These are phyloP conservation scores for Lamellibrachia luymesi DNA, from an alignment of 1,140 invertebrate genomes.

Conservation along the genomic window DNA sequence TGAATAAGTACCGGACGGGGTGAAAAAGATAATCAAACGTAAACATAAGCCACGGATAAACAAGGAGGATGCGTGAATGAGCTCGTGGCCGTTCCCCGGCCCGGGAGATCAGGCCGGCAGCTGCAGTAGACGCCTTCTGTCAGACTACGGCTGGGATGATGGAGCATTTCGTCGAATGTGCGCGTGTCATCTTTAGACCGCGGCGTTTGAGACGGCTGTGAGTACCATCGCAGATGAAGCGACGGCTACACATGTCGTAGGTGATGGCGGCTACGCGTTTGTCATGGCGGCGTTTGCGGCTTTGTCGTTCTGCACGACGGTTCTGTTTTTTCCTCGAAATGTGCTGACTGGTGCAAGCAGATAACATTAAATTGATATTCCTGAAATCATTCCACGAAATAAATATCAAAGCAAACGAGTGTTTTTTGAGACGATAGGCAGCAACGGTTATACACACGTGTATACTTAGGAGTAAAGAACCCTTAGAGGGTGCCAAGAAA, in stretches of 20 bases:
- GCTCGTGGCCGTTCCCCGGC: too few relatives aligned
- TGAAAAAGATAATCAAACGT: background rate
- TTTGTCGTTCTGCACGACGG: background rate
- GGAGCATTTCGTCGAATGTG: background rate
- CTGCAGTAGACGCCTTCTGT: background rate
- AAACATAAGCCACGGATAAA: background rate
- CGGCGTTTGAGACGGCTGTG: background rate
- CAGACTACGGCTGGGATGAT: background rate
- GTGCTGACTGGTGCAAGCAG: background rate
- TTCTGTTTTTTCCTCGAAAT: background rate
- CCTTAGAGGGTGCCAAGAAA: too few relatives aligned
- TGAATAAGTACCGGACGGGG: too few relatives aligned
- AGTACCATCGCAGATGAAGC: background rate
- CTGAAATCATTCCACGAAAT: background rate
- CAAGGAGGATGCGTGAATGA: background rate
- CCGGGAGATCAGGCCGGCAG: background rate
- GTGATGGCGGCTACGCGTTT: background rate
- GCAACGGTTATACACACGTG: too few relatives aligned
- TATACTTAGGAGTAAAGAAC: too few relatives aligned
- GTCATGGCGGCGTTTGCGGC: background rate
- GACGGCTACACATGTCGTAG: background rate
- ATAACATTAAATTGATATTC: background rate
- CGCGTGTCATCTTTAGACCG: background rate
- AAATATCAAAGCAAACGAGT: background rate
- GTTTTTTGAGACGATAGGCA: too few relatives aligned